phyloP scores from a whole-genome alignment of 1,140 invertebrate genomes.

The Panonychus citri region DNA sequence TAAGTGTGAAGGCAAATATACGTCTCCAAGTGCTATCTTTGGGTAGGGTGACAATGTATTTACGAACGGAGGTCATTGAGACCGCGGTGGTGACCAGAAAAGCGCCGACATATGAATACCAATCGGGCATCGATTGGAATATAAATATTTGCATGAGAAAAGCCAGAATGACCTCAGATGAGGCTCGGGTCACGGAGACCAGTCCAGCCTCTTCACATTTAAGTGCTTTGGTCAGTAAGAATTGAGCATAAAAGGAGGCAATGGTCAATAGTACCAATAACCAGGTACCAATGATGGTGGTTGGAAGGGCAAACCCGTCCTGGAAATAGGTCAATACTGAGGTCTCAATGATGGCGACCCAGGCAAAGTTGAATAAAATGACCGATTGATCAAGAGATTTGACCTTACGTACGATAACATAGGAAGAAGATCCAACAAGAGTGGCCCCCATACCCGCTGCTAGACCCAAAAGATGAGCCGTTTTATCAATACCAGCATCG shows the following conservation, averaged over 20 bases:
- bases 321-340: constrained; percentile 42
- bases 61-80: constrained; percentile 49
- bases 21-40: constrained; percentile 7
- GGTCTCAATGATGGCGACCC: constrained; percentile 54
- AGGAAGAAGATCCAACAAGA: constrained; percentile 63
- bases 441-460: constrained; percentile 56
- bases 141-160: constrained; percentile 60
- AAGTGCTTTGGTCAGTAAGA: constrained; percentile 15
- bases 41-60: constrained; percentile 43
- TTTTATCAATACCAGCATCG: constrained; percentile 16
- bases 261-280: constrained; percentile 44
- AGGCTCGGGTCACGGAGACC: constrained; percentile 25
- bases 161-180: constrained; percentile 68
- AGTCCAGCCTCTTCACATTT: constrained; percentile 17
- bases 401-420: constrained; percentile 54
- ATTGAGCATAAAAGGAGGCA: constrained; percentile 16
- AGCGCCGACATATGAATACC: constrained; percentile 45
- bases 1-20: constrained; percentile 7
- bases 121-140: constrained; percentile 12
- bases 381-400: constrained; percentile 67
- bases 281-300: constrained; percentile 47
- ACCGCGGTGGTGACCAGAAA: constrained; percentile 58
- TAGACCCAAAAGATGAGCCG: constrained; percentile 39
- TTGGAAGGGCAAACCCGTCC: constrained; percentile 51
- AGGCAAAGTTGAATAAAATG: constrained; percentile 64